These are phyloP conservation scores for Stratiolaelaps scimitus DNA, from an alignment of 1,140 invertebrate species.

Conservation along the genomic window DNA sequence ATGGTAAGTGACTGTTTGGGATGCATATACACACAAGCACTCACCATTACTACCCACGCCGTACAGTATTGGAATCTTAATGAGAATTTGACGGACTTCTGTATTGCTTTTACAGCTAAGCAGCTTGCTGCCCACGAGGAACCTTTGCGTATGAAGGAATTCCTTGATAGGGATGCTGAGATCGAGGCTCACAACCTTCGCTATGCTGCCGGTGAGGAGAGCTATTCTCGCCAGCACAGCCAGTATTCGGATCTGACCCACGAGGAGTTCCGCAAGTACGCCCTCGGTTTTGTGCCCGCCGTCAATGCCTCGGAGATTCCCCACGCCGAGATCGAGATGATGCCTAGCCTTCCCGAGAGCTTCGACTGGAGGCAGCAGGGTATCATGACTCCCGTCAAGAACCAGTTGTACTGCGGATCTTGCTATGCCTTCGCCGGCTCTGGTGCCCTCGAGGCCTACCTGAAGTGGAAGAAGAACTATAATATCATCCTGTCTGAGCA, in stretches of 20 bases:
- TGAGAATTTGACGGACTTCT: background rate
- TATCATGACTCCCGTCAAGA: conserved; percentile 44
- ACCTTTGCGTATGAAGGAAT: background rate
- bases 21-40: background rate
- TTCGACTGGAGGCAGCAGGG: conserved; percentile 45
- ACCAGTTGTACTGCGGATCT: conserved; percentile 42
- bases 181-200: conserved; percentile 22
- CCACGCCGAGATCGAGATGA: background rate
- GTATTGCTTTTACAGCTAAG: background rate
- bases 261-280: conserved; percentile 15
- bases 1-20: background rate
- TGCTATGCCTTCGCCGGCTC: conserved; percentile 41
- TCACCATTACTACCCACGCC: background rate
- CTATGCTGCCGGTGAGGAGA: background rate
- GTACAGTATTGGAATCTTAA: background rate
- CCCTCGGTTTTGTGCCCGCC: conserved; percentile 21
- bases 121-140: conserved; percentile 9
- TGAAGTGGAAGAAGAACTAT: conserved; percentile 41
- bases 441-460: conserved; percentile 47
- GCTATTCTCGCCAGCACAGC: background rate
- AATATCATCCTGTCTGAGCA: conserved; percentile 41
- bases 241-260: conserved; percentile 24
- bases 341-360: conserved; percentile 34
- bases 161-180: conserved; percentile 10
- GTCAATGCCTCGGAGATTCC: conserved; percentile 26